These are phyloP conservation scores for Drosophila triauraria DNA, from an alignment of 1,140 invertebrate genomes.

Conservation along the genomic window DNA sequence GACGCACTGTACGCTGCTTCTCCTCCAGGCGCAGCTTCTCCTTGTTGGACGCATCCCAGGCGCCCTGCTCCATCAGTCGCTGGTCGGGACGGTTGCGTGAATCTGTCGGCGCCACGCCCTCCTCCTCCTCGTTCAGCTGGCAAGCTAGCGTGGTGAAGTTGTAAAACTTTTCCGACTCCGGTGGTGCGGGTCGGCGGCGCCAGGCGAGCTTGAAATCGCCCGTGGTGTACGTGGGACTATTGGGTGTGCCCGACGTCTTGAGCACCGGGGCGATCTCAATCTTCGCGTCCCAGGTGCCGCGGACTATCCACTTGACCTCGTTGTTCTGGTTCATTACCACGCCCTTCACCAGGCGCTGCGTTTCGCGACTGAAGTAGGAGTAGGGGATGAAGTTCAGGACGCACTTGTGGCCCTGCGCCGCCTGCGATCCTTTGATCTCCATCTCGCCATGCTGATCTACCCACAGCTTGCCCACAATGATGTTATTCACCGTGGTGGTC, in stretches of 20 bases:
- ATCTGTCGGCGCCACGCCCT: constrained; percentile 97
- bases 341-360: constrained; percentile 94
- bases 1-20: constrained; percentile 93
- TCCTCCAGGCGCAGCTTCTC: constrained; percentile 95
- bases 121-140: constrained; percentile 98
- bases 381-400: constrained; percentile 98
- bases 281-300: constrained; percentile 97
- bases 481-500: constrained; percentile 99
- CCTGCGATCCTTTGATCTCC: constrained; percentile 95
- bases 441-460: constrained; percentile 99
- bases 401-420: constrained; percentile 95
- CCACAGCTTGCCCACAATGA: constrained; percentile 99
- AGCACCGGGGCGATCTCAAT: constrained; percentile 97
- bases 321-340: constrained; percentile 90
- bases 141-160: constrained; percentile 97
- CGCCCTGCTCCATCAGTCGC: constrained; percentile 97
- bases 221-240: constrained; percentile 97
- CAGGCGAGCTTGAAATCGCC: constrained; percentile 93
- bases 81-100: constrained; percentile 97
- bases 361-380: constrained; percentile 98
- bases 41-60: constrained; percentile 98
- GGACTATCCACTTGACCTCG: constrained; percentile 90
- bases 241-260: constrained; percentile 88
- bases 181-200: constrained; percentile 92
- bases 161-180: constrained; percentile 92